Evolutionary conservation across 2,113 vertebrate genomes (phyloP).

Genomic region (Mixornis gularis): DNA sequence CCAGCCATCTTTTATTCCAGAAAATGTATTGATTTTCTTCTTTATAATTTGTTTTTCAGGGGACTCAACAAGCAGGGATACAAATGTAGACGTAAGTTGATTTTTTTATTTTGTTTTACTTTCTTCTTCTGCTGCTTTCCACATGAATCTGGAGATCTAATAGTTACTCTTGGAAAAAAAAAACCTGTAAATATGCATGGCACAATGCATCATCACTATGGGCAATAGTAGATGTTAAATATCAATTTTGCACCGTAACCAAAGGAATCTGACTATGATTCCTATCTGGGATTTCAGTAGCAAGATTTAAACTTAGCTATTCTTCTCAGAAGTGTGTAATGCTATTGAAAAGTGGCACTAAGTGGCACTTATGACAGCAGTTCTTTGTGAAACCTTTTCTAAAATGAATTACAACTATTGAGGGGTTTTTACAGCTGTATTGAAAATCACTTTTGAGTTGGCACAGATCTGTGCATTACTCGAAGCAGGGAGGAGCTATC

Average conservation of each 20-base stretch:
- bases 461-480: not conserved
- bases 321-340: not conserved
- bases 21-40: not conserved
- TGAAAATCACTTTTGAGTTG: not conserved
- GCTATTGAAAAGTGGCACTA: not conserved
- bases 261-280: not conserved
- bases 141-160: not conserved
- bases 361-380: not conserved
- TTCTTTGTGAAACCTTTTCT: not conserved
- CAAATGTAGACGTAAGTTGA: conserved; percentile 94
- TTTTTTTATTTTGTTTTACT: not conserved
- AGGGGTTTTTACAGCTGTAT: not conserved
- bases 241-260: not conserved
- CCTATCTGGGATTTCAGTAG: not conserved
- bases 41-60: conserved; percentile 71
- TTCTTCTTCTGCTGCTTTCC: not conserved
- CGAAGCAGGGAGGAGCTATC: not conserved
- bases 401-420: not conserved
- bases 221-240: not conserved
- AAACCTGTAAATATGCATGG: not conserved
- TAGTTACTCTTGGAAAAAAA: not conserved
- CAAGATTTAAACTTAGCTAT: not conserved
- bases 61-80: conserved; percentile 98
- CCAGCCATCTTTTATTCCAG: not conserved
- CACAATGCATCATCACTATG: not conserved